Conservation (phyloP, 2,113 vertebrate species). For the Motacilla alba region DNA sequence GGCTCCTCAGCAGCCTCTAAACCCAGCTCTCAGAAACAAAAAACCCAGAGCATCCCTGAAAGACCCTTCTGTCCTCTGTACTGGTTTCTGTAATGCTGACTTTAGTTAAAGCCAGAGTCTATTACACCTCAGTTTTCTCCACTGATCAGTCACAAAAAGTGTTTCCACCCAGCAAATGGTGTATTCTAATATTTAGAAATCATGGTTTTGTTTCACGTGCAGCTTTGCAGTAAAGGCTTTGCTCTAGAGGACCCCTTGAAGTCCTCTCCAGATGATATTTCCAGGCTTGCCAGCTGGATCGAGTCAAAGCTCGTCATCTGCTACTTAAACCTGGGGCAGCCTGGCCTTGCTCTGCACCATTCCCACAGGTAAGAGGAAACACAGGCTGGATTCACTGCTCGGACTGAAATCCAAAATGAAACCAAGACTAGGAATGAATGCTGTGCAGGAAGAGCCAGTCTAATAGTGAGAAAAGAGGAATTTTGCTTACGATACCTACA, state of each 20-base stretch:
- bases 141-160: neutral
- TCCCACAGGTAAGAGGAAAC: constrained; percentile 73
- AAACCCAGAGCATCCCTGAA: neutral
- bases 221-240: constrained; percentile 77
- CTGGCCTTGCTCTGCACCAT: constrained; percentile 72
- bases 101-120: neutral
- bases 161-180: neutral
- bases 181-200: neutral
- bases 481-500: neutral
- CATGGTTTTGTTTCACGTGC: neutral
- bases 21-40: neutral
- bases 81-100: neutral
- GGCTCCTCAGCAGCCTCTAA: neutral
- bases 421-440: neutral
- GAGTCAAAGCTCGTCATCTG: constrained; percentile 75
- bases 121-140: neutral
- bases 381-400: neutral
- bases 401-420: neutral
- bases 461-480: neutral
- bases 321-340: constrained; percentile 72
- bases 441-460: neutral
- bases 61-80: neutral
- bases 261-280: constrained; percentile 69
- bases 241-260: constrained; percentile 57
- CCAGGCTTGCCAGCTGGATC: constrained; percentile 70